Conservation (phyloP, 1,140 invertebrate genomes). For the Drosophila pectinifera region DNA sequence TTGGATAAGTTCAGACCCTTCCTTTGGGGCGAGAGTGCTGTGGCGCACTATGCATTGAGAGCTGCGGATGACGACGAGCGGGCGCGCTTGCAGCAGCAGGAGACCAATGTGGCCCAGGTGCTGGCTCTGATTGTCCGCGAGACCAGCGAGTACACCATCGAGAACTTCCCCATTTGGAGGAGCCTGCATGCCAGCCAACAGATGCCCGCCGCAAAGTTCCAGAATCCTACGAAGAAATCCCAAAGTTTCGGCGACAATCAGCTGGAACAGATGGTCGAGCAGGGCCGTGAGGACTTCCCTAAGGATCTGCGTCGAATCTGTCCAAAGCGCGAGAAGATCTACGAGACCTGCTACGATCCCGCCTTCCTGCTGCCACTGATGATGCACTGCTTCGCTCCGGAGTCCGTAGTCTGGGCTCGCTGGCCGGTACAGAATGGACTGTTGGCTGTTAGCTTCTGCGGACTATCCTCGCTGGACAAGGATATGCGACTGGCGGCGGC, state of each 20-base stretch:
- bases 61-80: constrained; percentile 86
- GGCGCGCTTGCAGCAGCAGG: constrained; percentile 87
- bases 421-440: constrained; percentile 88
- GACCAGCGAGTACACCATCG: constrained; percentile 88
- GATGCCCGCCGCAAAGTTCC: constrained; percentile 62
- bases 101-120: constrained; percentile 89
- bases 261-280: constrained; percentile 67
- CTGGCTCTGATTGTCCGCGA: constrained; percentile 89
- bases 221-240: constrained; percentile 42
- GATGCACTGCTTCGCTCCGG: constrained; percentile 86
- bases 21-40: constrained; percentile 91
- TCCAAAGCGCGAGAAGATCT: constrained; percentile 66
- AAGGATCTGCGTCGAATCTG: constrained; percentile 65
- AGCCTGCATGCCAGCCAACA: constrained; percentile 68
- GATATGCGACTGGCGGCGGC: constrained; percentile 87
- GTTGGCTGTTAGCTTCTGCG: constrained; percentile 87
- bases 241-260: constrained; percentile 64
- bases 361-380: constrained; percentile 90
- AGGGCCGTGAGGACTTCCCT: constrained; percentile 39
- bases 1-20: constrained; percentile 90
- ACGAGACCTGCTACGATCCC: constrained; percentile 88
- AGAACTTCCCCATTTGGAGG: constrained; percentile 88
- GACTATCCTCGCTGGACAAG: constrained; percentile 87
- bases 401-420: constrained; percentile 87
- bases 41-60: constrained; percentile 90